Evolutionary conservation across 2,797 vertebrate genomes (phyloP).

Genomic region (Clarias fuscus): DNA sequence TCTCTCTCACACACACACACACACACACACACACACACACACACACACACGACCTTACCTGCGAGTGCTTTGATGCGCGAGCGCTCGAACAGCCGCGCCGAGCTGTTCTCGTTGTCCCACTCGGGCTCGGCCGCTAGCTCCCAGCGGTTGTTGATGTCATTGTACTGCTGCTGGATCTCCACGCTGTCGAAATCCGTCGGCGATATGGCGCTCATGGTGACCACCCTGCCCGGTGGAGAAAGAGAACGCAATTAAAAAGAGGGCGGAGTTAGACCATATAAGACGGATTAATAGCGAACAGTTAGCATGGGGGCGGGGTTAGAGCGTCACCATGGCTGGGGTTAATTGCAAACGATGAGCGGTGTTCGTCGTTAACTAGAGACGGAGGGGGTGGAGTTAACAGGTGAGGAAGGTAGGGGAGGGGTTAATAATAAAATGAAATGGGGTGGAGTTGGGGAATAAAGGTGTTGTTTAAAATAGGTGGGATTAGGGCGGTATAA

Average conservation of each 20-base stretch:
- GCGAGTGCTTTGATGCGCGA: constrained; percentile 93
- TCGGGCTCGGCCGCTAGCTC: constrained; percentile 86
- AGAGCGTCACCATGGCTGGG: not conserved
- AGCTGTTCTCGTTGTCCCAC: constrained; percentile 96
- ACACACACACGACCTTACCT: constrained; percentile 67
- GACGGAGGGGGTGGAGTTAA: not conserved
- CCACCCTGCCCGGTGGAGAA: constrained; percentile 39
- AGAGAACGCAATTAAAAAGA: not conserved
- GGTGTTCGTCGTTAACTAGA: not conserved
- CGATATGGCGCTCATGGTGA: constrained; percentile 88
- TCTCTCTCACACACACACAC: not conserved
- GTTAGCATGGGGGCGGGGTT: not conserved
- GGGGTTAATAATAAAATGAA: not conserved
- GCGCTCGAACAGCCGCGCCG: constrained; percentile 88
- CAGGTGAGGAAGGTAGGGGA: not conserved
- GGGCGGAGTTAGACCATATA: not conserved
- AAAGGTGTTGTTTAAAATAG: no score
- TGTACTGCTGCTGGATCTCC: constrained; percentile 95
- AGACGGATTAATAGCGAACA: not conserved
- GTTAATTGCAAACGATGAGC: not conserved
- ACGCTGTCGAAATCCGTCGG: constrained; percentile 92
- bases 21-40: not conserved
- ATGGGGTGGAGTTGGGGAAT: not conserved
- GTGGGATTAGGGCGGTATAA: no score
- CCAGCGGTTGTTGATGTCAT: constrained; percentile 96